Percentiles rank a stretch among this genome's conserved stretches.
These are phyloP conservation scores for Vannuccia rotundouncinata DNA, from an alignment of 2,888 invertebrate species.

Conservation along the genomic window DNA sequence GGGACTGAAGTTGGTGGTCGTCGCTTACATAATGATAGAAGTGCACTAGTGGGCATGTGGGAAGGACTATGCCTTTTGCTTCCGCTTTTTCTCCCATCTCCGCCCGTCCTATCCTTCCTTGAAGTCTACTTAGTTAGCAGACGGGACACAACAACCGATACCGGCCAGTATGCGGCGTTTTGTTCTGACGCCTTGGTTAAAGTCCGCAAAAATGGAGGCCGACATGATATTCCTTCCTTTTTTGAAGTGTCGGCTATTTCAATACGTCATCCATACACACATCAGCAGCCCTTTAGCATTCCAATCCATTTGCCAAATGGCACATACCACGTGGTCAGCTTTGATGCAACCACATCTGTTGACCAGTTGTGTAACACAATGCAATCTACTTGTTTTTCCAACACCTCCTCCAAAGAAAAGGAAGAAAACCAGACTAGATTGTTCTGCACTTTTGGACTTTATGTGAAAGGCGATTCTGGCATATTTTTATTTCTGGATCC, in stretches of 20 bases:
- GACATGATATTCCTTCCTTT: conserved; percentile 27
- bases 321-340: conserved; percentile 36
- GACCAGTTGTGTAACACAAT: conserved; percentile 22
- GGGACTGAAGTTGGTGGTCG: neutral
- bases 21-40: neutral
- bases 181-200: conserved; percentile 32
- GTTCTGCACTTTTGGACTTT: conserved; percentile 27
- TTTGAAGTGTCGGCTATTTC: conserved; percentile 37
- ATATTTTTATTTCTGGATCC: conserved; percentile 34
- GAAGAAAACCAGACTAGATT: neutral
- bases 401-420: neutral
- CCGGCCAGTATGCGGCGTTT: conserved; percentile 36
- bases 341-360: conserved; percentile 30
- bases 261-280: conserved; percentile 36
- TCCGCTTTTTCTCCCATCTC: conserved; percentile 37
- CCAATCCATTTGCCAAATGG: conserved; percentile 36
- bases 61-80: conserved; percentile 35
- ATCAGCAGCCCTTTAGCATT: conserved; percentile 37
- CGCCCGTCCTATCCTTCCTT: conserved; percentile 33
- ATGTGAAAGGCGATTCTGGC: conserved; percentile 21
- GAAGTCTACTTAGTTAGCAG: conserved; percentile 24
- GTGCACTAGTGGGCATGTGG: conserved; percentile 29
- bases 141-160: conserved; percentile 2
- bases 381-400: neutral
- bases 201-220: conserved; percentile 8